Base-by-base conservation (phyloP, 2,888 invertebrate species). In the Andrena camellia region DNA sequence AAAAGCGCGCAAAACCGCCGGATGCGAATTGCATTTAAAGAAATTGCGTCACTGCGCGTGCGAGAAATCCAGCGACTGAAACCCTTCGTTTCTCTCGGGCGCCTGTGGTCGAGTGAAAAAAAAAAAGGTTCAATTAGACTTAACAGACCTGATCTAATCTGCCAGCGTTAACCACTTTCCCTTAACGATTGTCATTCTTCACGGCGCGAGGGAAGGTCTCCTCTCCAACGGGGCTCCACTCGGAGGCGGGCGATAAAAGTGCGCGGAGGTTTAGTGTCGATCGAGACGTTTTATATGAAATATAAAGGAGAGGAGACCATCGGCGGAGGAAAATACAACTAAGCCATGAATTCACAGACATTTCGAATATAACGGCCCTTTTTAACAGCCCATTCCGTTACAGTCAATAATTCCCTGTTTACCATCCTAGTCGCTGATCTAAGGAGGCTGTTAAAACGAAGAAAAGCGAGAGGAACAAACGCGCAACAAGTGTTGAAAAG, bases 71-170 rank as follows among this genome's bases (percentile, higher is more conserved):
- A 10, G 10, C 23, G 10, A 57, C 20, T 10, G 54, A 57, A 57
- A 13, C 26, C 23, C 3, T 26, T 13, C 57, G 10, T 20, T 23
- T 57, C 1, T 57, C 23, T 26, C 57, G 57, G 4, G 10, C 26
- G 13, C 23, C 10, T 26, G 57, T 26, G 57, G 57, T 57, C 26
- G 26, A 57, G 57, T 26, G 57, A 13, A 57, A 57, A 26, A 57
- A 57, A 54, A 57, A 26, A 57, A 23, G 10, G 57, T 57, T 13
- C 57, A 57, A 67, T 87, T 85, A 84, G 82, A 80, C 60, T 86
- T 77, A 85, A 81, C 81, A 80, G 31, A 75, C 66, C 78, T 7
- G 63, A 69, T 79, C 74, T 64, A 74, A 74, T 68, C 57, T 31
- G 48, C 10, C 20, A 5, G 35, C 67, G 29, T 72, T 78, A 60